Percentiles rank a stretch among this genome's conserved stretches.
phyloP scores from a whole-genome alignment of 1,140 invertebrate genomes.

The Acromyrmex echinatior region DNA sequence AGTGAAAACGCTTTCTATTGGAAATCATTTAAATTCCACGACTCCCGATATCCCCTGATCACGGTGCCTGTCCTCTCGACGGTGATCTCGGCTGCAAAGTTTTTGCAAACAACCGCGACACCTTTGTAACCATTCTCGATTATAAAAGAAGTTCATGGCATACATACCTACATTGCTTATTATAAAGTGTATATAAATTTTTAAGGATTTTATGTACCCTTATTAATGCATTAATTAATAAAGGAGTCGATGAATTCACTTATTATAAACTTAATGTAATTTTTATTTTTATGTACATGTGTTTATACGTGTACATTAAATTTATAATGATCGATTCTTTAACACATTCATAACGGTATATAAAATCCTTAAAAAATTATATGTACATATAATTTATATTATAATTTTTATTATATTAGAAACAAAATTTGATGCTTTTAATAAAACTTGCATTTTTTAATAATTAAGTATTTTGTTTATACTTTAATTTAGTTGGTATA shows the following conservation, averaged over 20 bases:
- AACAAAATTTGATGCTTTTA: no score
- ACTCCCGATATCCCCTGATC: slow-evolving; percentile 14
- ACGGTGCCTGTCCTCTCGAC: not conserved
- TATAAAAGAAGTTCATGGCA: slow-evolving; percentile 50
- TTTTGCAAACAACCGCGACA: not conserved
- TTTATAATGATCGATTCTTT: no score
- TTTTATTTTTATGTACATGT: no score
- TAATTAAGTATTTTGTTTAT: no score
- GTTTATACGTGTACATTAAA: no score
- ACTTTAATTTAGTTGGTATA: no score
- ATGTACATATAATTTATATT: no score
- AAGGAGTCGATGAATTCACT: not conserved
- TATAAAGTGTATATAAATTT: slow-evolving; percentile 9
- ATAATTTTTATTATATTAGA: no score
- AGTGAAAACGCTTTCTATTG: slow-evolving; percentile 83
- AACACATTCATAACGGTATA: no score
- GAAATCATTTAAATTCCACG: slow-evolving; percentile 75
- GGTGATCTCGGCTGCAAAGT: slow-evolving; percentile 2
- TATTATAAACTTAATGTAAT: no score
- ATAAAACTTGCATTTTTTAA: no score
- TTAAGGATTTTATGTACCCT: slow-evolving; percentile 5
- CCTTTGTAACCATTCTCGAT: not conserved
- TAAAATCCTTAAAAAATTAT: no score
- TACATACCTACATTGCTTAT: slow-evolving; percentile 42
- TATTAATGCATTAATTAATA: not conserved